Conservation (phyloP, 2,113 vertebrate species). For the Gavialis gangeticus region DNA sequence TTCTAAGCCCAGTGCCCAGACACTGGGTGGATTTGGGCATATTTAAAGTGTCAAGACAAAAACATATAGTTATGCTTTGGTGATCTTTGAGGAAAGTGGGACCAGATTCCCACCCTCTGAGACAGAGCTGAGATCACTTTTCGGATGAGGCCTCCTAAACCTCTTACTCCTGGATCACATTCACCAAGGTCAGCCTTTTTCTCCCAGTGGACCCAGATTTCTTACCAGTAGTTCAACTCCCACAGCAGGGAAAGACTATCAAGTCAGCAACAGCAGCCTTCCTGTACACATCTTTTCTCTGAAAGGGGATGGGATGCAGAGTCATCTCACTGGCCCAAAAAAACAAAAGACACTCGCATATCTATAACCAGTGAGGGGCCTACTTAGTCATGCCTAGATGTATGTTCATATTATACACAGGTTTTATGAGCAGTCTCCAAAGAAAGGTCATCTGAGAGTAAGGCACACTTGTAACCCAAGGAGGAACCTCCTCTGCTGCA, state of each 20-base stretch:
- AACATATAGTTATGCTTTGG: neutral
- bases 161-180: neutral
- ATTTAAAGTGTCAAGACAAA: neutral
- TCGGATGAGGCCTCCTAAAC: neutral
- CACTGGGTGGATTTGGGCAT: neutral
- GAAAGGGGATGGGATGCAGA: neutral
- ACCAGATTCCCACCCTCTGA: neutral
- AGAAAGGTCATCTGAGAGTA: neutral
- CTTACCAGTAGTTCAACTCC: neutral
- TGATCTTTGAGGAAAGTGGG: neutral
- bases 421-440: neutral
- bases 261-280: neutral
- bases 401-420: neutral
- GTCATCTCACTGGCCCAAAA: neutral
- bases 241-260: neutral
- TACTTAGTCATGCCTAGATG: neutral
- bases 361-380: too few species aligned
- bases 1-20: neutral
- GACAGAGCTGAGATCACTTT: neutral
- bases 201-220: neutral
- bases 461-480: neutral
- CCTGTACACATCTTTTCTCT: neutral
- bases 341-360: neutral
- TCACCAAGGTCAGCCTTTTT: neutral
- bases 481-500: neutral